These are phyloP conservation scores for Aquatica leii DNA, from an alignment of 2,888 invertebrate genomes.

Conservation along the genomic window DNA sequence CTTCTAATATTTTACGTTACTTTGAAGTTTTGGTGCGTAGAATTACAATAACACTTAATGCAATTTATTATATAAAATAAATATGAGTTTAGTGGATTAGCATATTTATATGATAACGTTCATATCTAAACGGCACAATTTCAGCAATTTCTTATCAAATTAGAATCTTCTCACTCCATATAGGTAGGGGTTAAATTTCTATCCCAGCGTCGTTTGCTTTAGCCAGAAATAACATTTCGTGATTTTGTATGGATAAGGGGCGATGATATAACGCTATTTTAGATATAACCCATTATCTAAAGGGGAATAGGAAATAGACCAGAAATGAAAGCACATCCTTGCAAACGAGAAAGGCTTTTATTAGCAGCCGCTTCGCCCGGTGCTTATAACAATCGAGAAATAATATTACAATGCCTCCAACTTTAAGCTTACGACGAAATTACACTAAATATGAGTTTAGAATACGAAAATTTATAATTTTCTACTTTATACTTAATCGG, in stretches of 20 bases:
- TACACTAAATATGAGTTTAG: slow-evolving; percentile 15
- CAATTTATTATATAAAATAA: background rate
- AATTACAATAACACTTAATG: too few relatives aligned
- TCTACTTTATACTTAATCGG: slow-evolving; percentile 8
- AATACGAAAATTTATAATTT: slow-evolving; percentile 12
- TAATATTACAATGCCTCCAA: slow-evolving; percentile 24
- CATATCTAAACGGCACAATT: background rate
- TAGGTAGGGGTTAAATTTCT: slow-evolving; percentile 18
- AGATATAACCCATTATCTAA: slow-evolving; percentile 36
- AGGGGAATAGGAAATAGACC: slow-evolving; percentile 37
- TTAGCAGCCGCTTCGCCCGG: slow-evolving; percentile 27
- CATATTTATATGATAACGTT: background rate
- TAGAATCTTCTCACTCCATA: slow-evolving; percentile 1
- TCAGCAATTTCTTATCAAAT: slow-evolving; percentile 11
- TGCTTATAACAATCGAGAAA: slow-evolving; percentile 32
- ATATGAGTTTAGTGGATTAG: too few relatives aligned
- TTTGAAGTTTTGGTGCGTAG: too few relatives aligned
- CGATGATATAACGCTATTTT: slow-evolving; percentile 33
- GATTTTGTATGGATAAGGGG: slow-evolving; percentile 32
- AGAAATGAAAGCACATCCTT: slow-evolving; percentile 36
- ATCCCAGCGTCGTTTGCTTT: slow-evolving; percentile 13
- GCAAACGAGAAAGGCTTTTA: slow-evolving; percentile 35
- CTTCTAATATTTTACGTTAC: too few relatives aligned
- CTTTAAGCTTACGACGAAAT: slow-evolving; percentile 13
- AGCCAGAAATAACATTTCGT: slow-evolving; percentile 24